phyloP scores from a whole-genome alignment of 2,888 invertebrate species.

The Heliconius sara region DNA sequence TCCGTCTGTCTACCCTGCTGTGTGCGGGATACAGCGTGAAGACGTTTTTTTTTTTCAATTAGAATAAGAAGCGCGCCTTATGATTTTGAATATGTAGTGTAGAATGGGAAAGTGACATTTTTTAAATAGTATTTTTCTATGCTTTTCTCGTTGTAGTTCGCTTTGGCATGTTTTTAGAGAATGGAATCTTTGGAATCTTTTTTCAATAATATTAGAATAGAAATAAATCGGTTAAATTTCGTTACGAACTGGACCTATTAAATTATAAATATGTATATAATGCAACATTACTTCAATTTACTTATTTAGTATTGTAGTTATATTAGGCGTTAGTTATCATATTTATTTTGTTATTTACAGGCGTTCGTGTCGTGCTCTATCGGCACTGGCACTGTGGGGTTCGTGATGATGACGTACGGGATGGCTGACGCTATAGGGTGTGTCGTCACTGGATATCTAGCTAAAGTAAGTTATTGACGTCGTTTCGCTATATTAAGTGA shows the following conservation, averaged over 20 bases:
- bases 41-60: too few relatives aligned
- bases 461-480: constrained; percentile 60
- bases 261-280: not conserved
- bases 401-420: constrained; percentile 87
- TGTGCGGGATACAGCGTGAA: too few relatives aligned
- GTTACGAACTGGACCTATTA: not conserved
- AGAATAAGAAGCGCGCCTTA: too few relatives aligned
- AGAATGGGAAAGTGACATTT: too few relatives aligned
- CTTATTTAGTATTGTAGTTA: not conserved
- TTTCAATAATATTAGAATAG: too few relatives aligned
- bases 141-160: too few relatives aligned
- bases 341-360: constrained; percentile 55
- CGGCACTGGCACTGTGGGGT: constrained; percentile 87
- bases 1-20: too few relatives aligned
- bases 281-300: not conserved
- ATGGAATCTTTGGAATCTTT: too few relatives aligned
- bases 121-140: too few relatives aligned
- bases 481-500: too few relatives aligned
- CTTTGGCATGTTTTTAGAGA: too few relatives aligned
- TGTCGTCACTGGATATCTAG: constrained; percentile 70
- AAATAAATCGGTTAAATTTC: not conserved
- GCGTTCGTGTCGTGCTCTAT: constrained; percentile 84
- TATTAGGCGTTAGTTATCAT: not conserved
- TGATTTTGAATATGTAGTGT: too few relatives aligned
- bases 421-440: constrained; percentile 85